Percentiles rank a stretch among this genome's conserved stretches.
phyloP scores from a whole-genome alignment of 2,888 invertebrate genomes.

The Stenoptilia bipunctidactyla region DNA sequence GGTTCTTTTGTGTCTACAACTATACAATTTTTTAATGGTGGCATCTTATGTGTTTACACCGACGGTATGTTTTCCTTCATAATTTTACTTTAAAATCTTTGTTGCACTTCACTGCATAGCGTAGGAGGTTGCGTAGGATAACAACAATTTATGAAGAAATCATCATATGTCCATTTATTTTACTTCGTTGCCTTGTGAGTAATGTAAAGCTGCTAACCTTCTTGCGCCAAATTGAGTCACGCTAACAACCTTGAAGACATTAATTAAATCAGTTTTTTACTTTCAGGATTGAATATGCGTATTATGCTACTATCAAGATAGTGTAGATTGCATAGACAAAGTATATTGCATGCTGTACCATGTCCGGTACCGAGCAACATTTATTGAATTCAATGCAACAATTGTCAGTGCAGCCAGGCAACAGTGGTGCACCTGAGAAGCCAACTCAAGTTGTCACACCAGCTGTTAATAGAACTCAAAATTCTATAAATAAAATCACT shows the following conservation, averaged over 20 bases:
- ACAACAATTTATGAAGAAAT: background rate
- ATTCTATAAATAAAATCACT: slow-evolving; percentile 40
- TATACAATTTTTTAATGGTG: too few relatives aligned
- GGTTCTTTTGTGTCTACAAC: background rate
- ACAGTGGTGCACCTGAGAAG: slow-evolving; percentile 57
- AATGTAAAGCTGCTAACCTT: background rate
- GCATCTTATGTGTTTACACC: too few relatives aligned
- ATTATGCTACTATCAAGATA: slow-evolving; percentile 19
- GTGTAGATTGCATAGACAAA: slow-evolving; percentile 30
- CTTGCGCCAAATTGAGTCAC: background rate
- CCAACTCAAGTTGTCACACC: slow-evolving; percentile 66
- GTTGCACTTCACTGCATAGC: background rate
- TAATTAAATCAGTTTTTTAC: slow-evolving; percentile 18
- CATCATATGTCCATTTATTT: background rate
- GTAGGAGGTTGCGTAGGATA: background rate
- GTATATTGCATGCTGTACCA: slow-evolving; percentile 47
- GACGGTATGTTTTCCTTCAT: too few relatives aligned
- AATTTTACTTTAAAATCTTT: too few relatives aligned
- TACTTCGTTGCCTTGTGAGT: background rate
- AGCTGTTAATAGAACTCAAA: slow-evolving; percentile 58
- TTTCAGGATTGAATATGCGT: slow-evolving; percentile 52
- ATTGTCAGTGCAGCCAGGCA: slow-evolving; percentile 59
- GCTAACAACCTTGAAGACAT: slow-evolving; percentile 17
- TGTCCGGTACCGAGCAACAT: slow-evolving; percentile 68
- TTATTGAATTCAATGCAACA: slow-evolving; percentile 66